These are phyloP conservation scores for Rugalucina vietnamica DNA, from an alignment of 2,888 invertebrate species.

Conservation along the genomic window DNA sequence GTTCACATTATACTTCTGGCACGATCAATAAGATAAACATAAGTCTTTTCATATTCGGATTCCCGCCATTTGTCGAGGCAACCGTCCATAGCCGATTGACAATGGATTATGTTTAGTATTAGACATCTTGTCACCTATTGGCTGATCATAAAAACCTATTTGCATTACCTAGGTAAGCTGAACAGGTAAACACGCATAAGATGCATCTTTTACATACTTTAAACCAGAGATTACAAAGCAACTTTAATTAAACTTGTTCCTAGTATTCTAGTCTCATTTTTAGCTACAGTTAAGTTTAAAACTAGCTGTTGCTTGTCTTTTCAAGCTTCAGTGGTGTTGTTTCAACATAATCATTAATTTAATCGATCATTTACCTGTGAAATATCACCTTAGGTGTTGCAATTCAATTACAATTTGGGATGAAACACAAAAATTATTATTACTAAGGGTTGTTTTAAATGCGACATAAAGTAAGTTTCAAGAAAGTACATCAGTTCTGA, in stretches of 20 bases:
- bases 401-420: no score
- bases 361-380: no score
- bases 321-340: not conserved
- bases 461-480: no score
- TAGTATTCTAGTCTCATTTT: no score
- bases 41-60: slow-evolving; percentile 14
- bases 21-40: slow-evolving; percentile 37
- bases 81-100: slow-evolving; percentile 46
- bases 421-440: no score
- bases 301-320: no score
- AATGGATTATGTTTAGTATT: slow-evolving; percentile 35
- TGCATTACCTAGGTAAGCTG: slow-evolving; percentile 39
- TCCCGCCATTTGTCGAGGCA: slow-evolving; percentile 42
- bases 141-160: slow-evolving; percentile 27
- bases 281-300: no score
- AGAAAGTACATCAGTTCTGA: no score
- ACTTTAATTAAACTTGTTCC: no score
- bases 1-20: not conserved
- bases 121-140: slow-evolving; percentile 42
- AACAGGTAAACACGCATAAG: not conserved
- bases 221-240: no score
- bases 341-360: not conserved
- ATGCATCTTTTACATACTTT: not conserved
- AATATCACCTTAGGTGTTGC: no score
- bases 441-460: no score